Evolutionary conservation across 2,113 vertebrate species (phyloP).

Genomic region (Siniperca knerii): DNA sequence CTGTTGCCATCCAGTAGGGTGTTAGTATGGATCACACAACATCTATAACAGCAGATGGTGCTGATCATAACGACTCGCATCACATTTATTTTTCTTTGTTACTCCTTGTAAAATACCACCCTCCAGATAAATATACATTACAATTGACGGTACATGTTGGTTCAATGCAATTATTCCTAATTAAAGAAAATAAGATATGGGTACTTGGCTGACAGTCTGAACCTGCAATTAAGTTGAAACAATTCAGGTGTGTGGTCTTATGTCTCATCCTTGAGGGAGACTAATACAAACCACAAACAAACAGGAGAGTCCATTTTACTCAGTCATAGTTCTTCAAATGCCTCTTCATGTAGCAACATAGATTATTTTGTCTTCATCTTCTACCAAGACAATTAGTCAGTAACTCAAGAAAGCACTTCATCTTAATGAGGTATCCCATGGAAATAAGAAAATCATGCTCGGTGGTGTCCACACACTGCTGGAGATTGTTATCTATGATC

Average conservation of each 20-base stretch:
- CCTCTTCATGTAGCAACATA: constrained; percentile 39
- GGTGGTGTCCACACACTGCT: constrained; percentile 23
- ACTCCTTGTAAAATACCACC: constrained; percentile 62
- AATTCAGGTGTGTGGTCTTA: constrained; percentile 62
- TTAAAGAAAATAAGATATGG: constrained; percentile 70
- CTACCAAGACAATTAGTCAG: constrained; percentile 51
- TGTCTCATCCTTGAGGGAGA: constrained; percentile 56
- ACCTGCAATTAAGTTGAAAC: constrained; percentile 63
- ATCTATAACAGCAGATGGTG: constrained; percentile 70
- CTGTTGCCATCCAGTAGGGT: not conserved
- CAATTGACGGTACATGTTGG: constrained; percentile 55
- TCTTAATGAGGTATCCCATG: constrained; percentile 42
- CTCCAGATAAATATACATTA: constrained; percentile 74
- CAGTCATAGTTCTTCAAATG: constrained; percentile 40
- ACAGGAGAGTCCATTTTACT: constrained; percentile 45
- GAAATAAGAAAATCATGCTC: constrained; percentile 50
- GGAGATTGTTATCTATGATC: constrained; percentile 38
- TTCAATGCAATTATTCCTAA: constrained; percentile 76
- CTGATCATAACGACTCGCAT: constrained; percentile 59
- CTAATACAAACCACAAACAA: constrained; percentile 41
- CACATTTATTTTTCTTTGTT: constrained; percentile 69
- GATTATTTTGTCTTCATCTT: constrained; percentile 64
- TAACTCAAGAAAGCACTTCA: constrained; percentile 53
- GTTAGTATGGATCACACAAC: constrained; percentile 56
- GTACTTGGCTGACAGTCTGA: constrained; percentile 56